These are phyloP conservation scores for Ptychodera flava DNA, from an alignment of 35 echinoderm and acorn worm species.

Conservation along the genomic window DNA sequence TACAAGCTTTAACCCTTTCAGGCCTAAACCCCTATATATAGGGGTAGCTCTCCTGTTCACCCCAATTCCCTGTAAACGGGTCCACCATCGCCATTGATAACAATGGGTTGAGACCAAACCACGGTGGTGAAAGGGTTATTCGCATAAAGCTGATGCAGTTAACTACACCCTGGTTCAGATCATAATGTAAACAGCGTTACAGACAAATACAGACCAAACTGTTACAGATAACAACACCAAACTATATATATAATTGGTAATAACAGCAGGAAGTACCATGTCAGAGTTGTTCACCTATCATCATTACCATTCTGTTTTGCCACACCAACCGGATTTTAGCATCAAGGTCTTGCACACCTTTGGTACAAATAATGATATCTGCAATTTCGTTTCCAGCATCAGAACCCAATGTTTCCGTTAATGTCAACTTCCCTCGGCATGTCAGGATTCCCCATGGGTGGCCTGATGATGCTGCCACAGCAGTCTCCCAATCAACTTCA, in stretches of 20 bases:
- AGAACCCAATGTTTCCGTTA: background rate
- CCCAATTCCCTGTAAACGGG: too few relatives aligned
- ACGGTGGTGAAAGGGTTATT: background rate
- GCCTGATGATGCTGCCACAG: background rate
- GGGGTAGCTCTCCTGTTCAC: too few relatives aligned
- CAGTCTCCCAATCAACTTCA: background rate
- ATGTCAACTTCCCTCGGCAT: background rate
- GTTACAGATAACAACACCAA: background rate
- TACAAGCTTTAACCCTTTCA: background rate
- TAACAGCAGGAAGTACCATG: background rate
- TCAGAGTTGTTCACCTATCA: background rate
- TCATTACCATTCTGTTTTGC: background rate
- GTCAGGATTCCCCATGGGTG: background rate
- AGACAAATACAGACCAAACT: background rate
- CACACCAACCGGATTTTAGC: background rate
- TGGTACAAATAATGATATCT: background rate
- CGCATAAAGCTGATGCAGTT: background rate
- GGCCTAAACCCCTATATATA: too few relatives aligned
- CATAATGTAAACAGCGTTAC: background rate
- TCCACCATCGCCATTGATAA: background rate
- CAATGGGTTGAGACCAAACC: background rate
- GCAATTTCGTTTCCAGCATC: background rate
- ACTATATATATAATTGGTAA: background rate
- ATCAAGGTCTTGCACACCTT: background rate
- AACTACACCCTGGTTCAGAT: background rate